Percentiles rank a stretch among this genome's conserved stretches.
These are phyloP conservation scores for Apis florea DNA, from an alignment of 1,140 invertebrate genomes.

Conservation along the genomic window DNA sequence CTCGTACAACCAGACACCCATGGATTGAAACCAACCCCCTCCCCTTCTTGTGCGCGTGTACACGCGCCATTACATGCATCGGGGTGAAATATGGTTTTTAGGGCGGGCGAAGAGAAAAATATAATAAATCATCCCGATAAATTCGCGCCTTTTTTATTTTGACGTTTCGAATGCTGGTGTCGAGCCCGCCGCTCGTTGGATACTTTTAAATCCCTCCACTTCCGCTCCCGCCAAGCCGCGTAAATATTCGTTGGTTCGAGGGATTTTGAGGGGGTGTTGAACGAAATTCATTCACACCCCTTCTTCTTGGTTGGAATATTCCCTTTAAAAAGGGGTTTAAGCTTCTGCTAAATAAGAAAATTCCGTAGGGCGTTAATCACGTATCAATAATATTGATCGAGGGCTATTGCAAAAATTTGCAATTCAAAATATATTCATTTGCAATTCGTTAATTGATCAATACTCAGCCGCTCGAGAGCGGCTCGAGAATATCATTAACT, in stretches of 20 bases:
- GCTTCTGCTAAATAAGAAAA: background rate
- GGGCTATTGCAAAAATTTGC: background rate
- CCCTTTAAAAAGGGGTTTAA: background rate
- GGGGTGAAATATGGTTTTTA: conserved; percentile 43
- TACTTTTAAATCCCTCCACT: conserved; percentile 9
- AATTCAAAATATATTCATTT: background rate
- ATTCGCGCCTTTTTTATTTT: conserved; percentile 35
- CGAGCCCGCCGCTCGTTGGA: background rate
- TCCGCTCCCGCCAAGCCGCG: background rate
- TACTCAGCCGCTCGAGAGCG: background rate
- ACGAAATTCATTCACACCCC: too few species aligned
- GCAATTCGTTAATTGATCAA: background rate
- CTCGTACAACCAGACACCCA: background rate
- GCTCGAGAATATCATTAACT: background rate
- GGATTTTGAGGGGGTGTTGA: background rate
- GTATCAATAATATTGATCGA: background rate
- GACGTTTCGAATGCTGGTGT: conserved; percentile 31
- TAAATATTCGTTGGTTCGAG: background rate
- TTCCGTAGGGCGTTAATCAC: background rate
- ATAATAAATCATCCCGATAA: conserved; percentile 40
- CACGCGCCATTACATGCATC: conserved; percentile 23
- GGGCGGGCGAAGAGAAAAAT: conserved; percentile 2
- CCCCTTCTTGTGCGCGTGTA: background rate
- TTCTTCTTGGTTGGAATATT: too few species aligned
- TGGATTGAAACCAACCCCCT: background rate